Percentiles rank a stretch among this genome's conserved stretches.
These are phyloP conservation scores for Podarcis cretensis DNA, from an alignment of 2,113 vertebrate species.

Conservation along the genomic window DNA sequence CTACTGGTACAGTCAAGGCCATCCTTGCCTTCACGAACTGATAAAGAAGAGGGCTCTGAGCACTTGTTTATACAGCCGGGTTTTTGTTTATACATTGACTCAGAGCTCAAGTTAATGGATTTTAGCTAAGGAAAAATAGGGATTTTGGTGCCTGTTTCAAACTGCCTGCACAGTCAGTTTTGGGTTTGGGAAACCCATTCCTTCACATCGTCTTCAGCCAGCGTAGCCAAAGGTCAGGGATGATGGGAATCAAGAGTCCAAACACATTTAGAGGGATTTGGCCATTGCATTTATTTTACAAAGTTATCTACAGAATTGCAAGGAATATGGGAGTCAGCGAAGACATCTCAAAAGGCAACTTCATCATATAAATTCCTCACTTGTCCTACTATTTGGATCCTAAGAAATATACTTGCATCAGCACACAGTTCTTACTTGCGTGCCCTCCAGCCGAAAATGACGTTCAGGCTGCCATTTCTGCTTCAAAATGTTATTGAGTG, in stretches of 20 bases:
- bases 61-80: no score
- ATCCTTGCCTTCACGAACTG: no score
- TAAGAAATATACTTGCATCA: neutral
- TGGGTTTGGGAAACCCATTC: no score
- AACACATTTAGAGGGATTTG: neutral
- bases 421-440: neutral
- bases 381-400: neutral
- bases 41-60: no score
- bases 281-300: neutral
- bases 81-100: no score
- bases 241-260: neutral
- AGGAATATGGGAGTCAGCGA: neutral
- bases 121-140: no score
- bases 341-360: neutral
- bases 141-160: no score
- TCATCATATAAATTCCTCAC: neutral
- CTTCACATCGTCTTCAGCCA: neutral
- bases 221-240: no score
- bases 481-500: constrained; percentile 14
- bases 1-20: no score
- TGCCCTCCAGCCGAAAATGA: constrained; percentile 17
- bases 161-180: no score
- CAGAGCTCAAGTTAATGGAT: no score
- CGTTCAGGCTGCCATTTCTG: constrained; percentile 11
- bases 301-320: neutral